Evolutionary conservation across 1,140 invertebrate species (phyloP).

Genomic region (Tetramorium parvispinum): DNA sequence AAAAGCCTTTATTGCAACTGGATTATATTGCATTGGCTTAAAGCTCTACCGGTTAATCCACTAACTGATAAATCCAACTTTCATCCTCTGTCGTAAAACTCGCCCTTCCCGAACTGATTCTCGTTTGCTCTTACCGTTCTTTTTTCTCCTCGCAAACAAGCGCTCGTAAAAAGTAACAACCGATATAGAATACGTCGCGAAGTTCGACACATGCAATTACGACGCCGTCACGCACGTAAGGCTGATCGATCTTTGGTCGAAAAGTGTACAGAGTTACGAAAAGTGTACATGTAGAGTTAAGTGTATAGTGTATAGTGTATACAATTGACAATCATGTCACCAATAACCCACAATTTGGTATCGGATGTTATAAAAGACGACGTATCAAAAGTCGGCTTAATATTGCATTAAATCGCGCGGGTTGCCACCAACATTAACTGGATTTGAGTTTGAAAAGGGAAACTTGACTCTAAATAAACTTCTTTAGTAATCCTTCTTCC

Average conservation of each 20-base stretch:
- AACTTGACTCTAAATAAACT: too few species aligned
- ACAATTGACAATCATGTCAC: slow-evolving; percentile 33
- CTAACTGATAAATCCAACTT: not conserved
- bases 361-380: not conserved
- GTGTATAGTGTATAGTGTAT: not conserved
- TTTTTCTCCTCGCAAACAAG: not conserved
- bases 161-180: slow-evolving; percentile 38
- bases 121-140: not conserved
- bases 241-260: slow-evolving; percentile 14
- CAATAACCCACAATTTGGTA: not conserved
- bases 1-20: not conserved
- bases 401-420: not conserved
- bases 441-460: not conserved
- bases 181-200: not conserved
- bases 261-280: not conserved
- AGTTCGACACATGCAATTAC: slow-evolving; percentile 38
- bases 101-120: not conserved
- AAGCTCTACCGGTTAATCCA: not conserved
- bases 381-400: not conserved
- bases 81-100: not conserved
- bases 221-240: slow-evolving; percentile 10
- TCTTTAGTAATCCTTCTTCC: too few species aligned
- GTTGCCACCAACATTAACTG: not conserved
- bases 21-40: not conserved
- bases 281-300: too few species aligned